Evolutionary conservation across 2,797 vertebrate species (phyloP).

Genomic region (Pipistrellus pygmaeus): DNA sequence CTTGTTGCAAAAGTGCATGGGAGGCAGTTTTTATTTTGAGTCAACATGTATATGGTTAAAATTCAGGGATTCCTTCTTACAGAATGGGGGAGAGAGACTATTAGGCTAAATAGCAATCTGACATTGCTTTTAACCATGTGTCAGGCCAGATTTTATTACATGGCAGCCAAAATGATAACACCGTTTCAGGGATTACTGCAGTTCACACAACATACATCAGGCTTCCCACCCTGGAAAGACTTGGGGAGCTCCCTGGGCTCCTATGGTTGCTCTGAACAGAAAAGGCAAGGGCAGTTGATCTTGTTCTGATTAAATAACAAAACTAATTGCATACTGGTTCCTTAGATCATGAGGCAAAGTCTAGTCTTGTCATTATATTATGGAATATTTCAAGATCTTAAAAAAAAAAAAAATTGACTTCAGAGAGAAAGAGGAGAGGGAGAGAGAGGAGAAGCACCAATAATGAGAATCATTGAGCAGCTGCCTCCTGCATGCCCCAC

Average conservation of each 20-base stretch:
- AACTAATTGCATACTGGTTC: neutral
- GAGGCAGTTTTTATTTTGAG: neutral
- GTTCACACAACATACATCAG: no score
- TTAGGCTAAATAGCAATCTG: neutral
- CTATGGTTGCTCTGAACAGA: neutral
- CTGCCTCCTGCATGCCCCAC: no score
- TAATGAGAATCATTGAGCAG: no score
- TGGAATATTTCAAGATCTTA: neutral
- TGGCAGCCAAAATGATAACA: neutral
- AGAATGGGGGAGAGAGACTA: neutral
- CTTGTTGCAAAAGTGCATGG: neutral
- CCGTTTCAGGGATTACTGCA: neutral
- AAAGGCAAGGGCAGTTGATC: neutral
- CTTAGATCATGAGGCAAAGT: neutral
- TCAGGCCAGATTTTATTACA: neutral
- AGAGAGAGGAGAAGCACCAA: no score
- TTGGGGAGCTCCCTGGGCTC: neutral
- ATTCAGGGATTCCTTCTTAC: slow-evolving; percentile 1
- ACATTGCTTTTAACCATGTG: neutral
- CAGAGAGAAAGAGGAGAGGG: no score
- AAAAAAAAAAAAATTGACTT: no score
- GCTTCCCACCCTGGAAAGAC: neutral
- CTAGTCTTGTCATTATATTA: neutral
- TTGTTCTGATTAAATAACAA: slow-evolving; percentile 27
- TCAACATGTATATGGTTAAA: neutral